Evolutionary conservation across 1,140 invertebrate genomes (phyloP).

Genomic region (Onthophagus taurus): DNA sequence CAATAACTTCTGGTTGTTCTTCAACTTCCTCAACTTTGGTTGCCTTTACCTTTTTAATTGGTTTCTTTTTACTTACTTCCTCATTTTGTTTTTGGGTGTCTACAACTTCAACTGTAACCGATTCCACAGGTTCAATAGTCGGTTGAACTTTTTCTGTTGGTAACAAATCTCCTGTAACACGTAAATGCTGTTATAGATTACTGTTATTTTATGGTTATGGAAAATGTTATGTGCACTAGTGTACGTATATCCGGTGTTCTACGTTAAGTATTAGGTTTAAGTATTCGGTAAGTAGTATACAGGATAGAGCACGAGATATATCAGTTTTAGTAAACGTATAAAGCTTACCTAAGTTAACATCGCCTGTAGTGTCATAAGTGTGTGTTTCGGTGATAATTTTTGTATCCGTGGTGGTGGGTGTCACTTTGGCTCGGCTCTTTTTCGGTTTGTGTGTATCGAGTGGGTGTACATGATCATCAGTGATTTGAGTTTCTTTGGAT

Average conservation of each 20-base stretch:
- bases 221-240: no score
- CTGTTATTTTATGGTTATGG: no score
- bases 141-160: conserved; percentile 17
- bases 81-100: conserved; percentile 28
- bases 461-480: conserved; percentile 9
- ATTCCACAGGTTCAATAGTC: conserved; percentile 24
- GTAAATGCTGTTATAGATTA: conserved; percentile 1
- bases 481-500: background rate
- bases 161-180: conserved; percentile 10
- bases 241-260: no score
- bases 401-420: conserved; percentile 9
- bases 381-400: conserved; percentile 14
- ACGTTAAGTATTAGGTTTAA: no score
- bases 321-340: background rate
- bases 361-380: conserved; percentile 12
- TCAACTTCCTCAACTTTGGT: background rate
- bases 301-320: background rate
- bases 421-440: conserved; percentile 6
- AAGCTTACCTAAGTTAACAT: conserved; percentile 8
- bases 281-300: no score
- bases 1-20: no score
- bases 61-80: conserved; percentile 19
- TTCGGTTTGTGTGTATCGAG: conserved; percentile 1
- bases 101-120: conserved; percentile 24
- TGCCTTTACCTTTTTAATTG: no score